Evolutionary conservation across 1,140 invertebrate genomes (phyloP).

Genomic region (Drosophila fuyamai): DNA sequence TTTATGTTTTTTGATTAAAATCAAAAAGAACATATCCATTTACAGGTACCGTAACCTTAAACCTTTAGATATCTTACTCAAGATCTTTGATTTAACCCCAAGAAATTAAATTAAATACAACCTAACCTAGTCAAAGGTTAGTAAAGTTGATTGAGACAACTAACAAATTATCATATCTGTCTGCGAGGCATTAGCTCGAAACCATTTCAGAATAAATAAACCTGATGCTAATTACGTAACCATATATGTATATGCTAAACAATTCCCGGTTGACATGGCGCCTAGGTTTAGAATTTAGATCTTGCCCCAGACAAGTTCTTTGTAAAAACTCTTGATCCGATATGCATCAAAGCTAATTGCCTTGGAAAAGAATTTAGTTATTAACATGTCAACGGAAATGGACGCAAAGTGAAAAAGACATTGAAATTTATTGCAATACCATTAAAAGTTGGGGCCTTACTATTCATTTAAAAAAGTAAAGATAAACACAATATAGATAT

Average conservation of each 20-base stretch:
- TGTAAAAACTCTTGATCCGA: slow-evolving; percentile 29
- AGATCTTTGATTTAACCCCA: slow-evolving; percentile 10
- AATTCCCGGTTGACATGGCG: slow-evolving; percentile 43
- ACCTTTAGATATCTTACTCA: slow-evolving; percentile 8
- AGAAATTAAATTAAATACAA: slow-evolving; percentile 16
- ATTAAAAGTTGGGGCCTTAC: neutral
- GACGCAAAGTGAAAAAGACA: neutral
- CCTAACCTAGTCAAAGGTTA: slow-evolving; percentile 10
- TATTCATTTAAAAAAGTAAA: neutral
- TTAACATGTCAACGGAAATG: slow-evolving; percentile 31
- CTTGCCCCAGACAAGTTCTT: slow-evolving; percentile 29
- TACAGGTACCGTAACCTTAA: slow-evolving; percentile 10
- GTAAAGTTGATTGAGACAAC: slow-evolving; percentile 41
- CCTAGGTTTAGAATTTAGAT: slow-evolving; percentile 37
- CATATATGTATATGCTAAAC: slow-evolving; percentile 36
- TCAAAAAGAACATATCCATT: slow-evolving; percentile 7
- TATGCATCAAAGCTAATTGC: slow-evolving; percentile 50
- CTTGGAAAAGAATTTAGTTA: slow-evolving; percentile 27
- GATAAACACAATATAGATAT: too few relatives aligned
- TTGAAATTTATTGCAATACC: neutral
- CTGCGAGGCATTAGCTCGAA: slow-evolving; percentile 17
- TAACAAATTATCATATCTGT: slow-evolving; percentile 45
- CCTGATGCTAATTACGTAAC: slow-evolving; percentile 45
- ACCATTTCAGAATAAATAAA: slow-evolving; percentile 36
- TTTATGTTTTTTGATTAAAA: neutral